phyloP scores from a whole-genome alignment of 2,113 vertebrate genomes.

The Trematocara macrostoma region DNA sequence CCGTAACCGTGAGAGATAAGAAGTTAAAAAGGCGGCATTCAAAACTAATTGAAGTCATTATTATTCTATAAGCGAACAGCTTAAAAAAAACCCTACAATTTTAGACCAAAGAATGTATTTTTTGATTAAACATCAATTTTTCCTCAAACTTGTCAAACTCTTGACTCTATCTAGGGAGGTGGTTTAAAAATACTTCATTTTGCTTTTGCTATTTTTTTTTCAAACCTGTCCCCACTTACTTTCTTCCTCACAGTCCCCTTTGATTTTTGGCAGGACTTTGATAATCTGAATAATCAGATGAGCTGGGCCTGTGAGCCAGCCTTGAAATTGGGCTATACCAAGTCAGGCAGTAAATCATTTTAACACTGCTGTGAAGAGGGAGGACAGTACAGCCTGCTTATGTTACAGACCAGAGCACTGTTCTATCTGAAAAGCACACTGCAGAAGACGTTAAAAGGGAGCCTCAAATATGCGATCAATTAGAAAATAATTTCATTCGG shows the following conservation, averaged over 20 bases:
- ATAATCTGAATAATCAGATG: constrained; percentile 48
- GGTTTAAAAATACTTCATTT: constrained; percentile 41
- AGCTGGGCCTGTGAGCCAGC: constrained; percentile 17
- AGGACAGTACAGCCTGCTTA: background rate
- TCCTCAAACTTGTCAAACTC: constrained; percentile 18
- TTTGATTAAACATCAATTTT: background rate
- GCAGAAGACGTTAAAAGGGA: background rate
- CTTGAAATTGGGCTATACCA: constrained; percentile 18
- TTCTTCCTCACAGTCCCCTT: constrained; percentile 7
- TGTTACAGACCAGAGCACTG: background rate
- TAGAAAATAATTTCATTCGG: background rate
- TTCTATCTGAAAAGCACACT: background rate
- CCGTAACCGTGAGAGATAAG: background rate
- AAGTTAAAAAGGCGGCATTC: background rate
- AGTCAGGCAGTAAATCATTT: constrained; percentile 31
- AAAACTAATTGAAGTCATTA: background rate
- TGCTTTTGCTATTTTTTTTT: background rate
- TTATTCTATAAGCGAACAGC: background rate
- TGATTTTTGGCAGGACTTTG: constrained; percentile 48
- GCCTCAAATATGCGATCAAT: background rate
- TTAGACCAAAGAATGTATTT: constrained; percentile 42
- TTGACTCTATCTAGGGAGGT: background rate
- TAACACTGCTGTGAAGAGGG: background rate
- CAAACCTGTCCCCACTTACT: background rate
- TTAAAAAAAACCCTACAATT: background rate